These are phyloP conservation scores for Lineus longissimus DNA, from an alignment of 1,140 invertebrate genomes.

Conservation along the genomic window DNA sequence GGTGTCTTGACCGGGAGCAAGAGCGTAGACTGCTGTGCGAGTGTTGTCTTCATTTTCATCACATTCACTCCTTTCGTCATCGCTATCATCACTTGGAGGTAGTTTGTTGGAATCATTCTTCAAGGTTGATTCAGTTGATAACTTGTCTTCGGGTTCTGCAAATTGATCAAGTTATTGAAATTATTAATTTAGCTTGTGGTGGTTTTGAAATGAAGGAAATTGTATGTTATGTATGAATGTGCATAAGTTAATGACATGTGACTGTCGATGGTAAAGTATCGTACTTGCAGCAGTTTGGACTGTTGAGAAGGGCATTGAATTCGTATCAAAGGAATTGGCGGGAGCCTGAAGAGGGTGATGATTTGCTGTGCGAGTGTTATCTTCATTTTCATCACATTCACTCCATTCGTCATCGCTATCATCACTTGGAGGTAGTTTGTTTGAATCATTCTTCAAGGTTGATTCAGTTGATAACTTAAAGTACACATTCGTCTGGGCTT, in stretches of 20 bases:
- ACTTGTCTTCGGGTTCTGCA: not conserved
- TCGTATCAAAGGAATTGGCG: no score
- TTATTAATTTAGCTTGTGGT: not conserved
- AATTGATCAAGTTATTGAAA: not conserved
- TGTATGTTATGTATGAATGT: no score
- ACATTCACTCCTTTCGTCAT: conserved; percentile 20
- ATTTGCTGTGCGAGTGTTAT: conserved; percentile 10
- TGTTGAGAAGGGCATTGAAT: no score
- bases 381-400: conserved; percentile 18
- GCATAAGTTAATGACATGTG: no score
- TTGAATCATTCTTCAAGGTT: not conserved
- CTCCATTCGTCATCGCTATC: conserved; percentile 21
- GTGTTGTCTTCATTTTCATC: conserved; percentile 16
- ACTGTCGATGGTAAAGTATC: no score
- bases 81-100: no score
- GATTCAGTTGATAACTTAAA: not conserved
- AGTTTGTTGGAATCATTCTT: not conserved
- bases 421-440: no score
- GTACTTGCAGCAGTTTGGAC: no score
- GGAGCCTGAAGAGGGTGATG: no score
- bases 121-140: not conserved
- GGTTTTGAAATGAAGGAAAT: no score
- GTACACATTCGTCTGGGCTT: no score
- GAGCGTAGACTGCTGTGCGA: conserved; percentile 12
- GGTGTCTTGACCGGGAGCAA: conserved; percentile 22